phyloP scores from a whole-genome alignment of 2,113 vertebrate genomes.

The Cebus imitator region DNA sequence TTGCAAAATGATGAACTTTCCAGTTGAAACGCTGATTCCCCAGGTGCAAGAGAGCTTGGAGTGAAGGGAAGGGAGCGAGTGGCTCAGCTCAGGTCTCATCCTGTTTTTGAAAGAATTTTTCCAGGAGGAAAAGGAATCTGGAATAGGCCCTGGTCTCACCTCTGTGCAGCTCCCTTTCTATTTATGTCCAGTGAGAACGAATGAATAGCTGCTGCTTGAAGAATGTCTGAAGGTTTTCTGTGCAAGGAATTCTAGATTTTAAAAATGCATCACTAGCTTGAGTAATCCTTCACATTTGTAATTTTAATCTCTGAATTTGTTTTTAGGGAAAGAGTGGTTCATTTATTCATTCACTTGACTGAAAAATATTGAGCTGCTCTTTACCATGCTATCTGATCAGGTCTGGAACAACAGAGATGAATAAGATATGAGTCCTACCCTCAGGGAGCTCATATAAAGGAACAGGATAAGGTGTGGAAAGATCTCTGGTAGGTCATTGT shows the following conservation, averaged over 20 bases:
- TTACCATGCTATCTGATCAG: neutral
- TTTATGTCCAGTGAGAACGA: neutral
- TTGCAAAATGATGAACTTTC: conserved; percentile 61
- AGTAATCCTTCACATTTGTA: neutral
- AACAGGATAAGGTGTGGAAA: neutral
- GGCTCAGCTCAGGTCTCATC: neutral
- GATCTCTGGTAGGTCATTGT: neutral
- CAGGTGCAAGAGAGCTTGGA: neutral
- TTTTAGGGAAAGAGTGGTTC: conserved; percentile 51
- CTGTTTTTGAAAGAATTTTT: conserved; percentile 34
- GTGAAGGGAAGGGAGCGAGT: neutral
- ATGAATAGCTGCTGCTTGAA: neutral
- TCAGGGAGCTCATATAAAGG: neutral
- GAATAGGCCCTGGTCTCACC: neutral
- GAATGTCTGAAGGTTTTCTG: conserved; percentile 9
- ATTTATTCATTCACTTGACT: conserved; percentile 21
- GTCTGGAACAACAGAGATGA: neutral
- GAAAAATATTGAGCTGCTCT: neutral
- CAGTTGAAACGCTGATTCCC: conserved; percentile 47
- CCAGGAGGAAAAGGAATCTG: conserved; percentile 43
- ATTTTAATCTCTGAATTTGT: neutral
- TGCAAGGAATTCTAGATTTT: neutral
- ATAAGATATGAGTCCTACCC: neutral
- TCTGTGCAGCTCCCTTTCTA: neutral
- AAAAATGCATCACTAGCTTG: neutral